A percentile compares a stretch with the other conserved stretches of the same genome.
Evolutionary conservation across 1,140 invertebrate genomes (phyloP).

Genomic region (Riptortus pedestris): DNA sequence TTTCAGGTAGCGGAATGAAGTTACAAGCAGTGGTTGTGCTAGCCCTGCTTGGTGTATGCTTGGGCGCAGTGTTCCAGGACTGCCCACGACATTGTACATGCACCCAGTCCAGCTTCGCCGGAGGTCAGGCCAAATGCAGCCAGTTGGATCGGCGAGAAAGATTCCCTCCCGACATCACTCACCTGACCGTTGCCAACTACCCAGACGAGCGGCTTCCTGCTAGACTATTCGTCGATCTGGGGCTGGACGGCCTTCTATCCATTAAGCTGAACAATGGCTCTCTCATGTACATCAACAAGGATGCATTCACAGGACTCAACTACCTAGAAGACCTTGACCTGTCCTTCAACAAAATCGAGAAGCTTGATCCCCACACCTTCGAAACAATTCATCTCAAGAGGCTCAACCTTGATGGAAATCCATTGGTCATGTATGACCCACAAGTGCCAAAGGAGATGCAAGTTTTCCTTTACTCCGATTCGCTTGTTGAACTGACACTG

Average conservation of each 20-base stretch:
- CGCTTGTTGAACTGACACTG: slow-evolving; percentile 53
- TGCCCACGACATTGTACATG: background rate
- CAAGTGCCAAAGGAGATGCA: slow-evolving; percentile 28
- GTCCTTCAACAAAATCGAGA: slow-evolving; percentile 49
- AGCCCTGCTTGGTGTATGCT: too few species aligned
- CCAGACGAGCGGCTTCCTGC: background rate
- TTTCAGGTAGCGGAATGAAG: too few species aligned
- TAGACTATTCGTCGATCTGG: slow-evolving; percentile 5
- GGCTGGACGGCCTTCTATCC: slow-evolving; percentile 27
- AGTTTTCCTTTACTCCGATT: slow-evolving; percentile 48
- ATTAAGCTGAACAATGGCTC: slow-evolving; percentile 38
- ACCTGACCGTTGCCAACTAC: slow-evolving; percentile 1
- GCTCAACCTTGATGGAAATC: slow-evolving; percentile 55
- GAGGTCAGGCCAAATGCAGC: background rate
- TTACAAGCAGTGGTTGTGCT: too few species aligned
- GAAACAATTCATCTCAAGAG: slow-evolving; percentile 48
- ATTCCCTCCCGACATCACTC: background rate
- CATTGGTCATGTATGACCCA: slow-evolving; percentile 29
- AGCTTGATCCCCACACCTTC: slow-evolving; percentile 54
- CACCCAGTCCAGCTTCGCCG: background rate
- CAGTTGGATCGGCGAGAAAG: background rate
- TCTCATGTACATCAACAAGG: slow-evolving; percentile 38
- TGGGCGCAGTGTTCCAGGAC: background rate
- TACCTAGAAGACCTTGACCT: slow-evolving; percentile 55
- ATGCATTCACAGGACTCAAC: slow-evolving; percentile 51